Conservation (phyloP, 2,113 vertebrate genomes). For the Forbesichthys agassizii region DNA sequence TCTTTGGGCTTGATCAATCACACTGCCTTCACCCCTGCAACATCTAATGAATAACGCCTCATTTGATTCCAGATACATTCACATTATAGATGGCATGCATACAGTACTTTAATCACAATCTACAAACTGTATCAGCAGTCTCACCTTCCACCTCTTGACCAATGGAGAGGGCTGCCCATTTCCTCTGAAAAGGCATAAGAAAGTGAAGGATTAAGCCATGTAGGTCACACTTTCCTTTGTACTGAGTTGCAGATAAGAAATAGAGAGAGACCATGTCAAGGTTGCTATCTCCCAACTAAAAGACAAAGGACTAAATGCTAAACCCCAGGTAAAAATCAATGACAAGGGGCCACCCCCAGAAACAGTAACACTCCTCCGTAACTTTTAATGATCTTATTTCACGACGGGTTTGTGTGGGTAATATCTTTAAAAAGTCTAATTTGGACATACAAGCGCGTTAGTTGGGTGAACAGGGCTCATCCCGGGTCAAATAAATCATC, state of each 20-base stretch:
- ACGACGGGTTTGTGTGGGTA: conserved; percentile 11
- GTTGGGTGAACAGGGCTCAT: not conserved
- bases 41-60: conserved; percentile 15
- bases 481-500: not conserved
- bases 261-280: not conserved
- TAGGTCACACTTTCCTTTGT: not conserved
- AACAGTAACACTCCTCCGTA: conserved; percentile 41
- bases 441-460: not conserved
- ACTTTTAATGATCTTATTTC: conserved; percentile 42
- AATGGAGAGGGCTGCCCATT: conserved; percentile 95
- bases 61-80: too few species aligned
- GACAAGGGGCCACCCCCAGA: not conserved
- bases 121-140: conserved; percentile 18
- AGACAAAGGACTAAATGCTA: conserved; percentile 8
- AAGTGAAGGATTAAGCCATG: not conserved
- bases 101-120: too few species aligned
- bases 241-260: not conserved
- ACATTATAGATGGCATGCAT: too few species aligned
- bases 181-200: conserved; percentile 79
- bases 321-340: conserved; percentile 10
- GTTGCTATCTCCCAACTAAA: not conserved
- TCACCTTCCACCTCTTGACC: conserved; percentile 94
- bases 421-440: too few species aligned
- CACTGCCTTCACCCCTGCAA: not conserved
- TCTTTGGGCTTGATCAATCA: conserved; percentile 12